Conservation (phyloP, 2,113 vertebrate genomes). For the Zosterops borbonicus region DNA sequence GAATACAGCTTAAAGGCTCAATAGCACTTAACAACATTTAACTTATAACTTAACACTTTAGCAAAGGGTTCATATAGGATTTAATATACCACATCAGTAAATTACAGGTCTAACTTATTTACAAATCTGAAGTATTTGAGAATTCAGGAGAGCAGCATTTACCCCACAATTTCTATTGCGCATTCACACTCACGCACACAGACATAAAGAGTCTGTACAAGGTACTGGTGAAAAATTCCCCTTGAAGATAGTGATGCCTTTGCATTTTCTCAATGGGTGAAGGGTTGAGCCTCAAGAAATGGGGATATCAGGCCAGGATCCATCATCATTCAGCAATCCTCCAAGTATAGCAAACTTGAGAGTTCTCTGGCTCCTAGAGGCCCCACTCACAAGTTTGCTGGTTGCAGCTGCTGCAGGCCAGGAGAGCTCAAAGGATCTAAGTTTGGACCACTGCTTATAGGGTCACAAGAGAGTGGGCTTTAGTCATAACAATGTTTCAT, state of each 20-base stretch:
- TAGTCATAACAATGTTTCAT: too few relatives aligned
- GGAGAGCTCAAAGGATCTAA: too few relatives aligned
- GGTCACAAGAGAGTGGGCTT: too few relatives aligned
- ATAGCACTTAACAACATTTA: not conserved
- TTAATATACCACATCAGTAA: not conserved
- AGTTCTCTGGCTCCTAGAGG: not conserved
- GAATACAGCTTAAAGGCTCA: not conserved
- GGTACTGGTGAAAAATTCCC: not conserved
- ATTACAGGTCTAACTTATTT: not conserved
- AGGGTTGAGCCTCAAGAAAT: not conserved
- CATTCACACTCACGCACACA: not conserved
- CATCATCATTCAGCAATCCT: not conserved
- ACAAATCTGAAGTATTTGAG: not conserved
- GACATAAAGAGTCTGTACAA: not conserved
- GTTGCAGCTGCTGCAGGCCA: too few relatives aligned
- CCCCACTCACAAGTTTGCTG: too few relatives aligned
- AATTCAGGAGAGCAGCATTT: not conserved
- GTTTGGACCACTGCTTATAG: too few relatives aligned
- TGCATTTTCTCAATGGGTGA: not conserved
- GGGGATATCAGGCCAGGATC: not conserved
- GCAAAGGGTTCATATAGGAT: not conserved
- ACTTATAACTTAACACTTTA: not conserved
- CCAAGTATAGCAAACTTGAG: not conserved
- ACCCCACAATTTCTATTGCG: not conserved
- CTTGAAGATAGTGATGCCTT: not conserved